These are phyloP conservation scores for Tetragonula carbonaria DNA, from an alignment of 2,888 invertebrate species.

Conservation along the genomic window DNA sequence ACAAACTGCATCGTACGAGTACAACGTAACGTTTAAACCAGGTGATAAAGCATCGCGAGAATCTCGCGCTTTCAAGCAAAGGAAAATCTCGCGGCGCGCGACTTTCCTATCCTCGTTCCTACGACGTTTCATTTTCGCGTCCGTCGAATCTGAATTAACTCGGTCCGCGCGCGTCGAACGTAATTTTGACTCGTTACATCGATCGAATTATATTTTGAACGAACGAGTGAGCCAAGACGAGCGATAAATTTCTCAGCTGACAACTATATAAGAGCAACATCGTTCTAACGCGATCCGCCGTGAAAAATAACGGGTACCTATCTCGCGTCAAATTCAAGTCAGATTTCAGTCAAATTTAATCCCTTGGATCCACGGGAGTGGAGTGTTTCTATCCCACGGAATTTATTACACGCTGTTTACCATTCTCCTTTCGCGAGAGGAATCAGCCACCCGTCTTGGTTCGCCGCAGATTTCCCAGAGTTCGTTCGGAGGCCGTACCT, in stretches of 20 bases:
- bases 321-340: not conserved
- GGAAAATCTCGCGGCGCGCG: slow-evolving; percentile 32
- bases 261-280: not conserved
- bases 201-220: not conserved
- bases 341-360: slow-evolving; percentile 4
- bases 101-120: slow-evolving; percentile 5
- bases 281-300: not conserved
- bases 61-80: slow-evolving; percentile 9
- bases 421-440: slow-evolving; percentile 3
- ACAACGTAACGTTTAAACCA: slow-evolving; percentile 47
- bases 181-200: no score
- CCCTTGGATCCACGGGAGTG: not conserved
- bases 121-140: slow-evolving; percentile 46
- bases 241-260: no score
- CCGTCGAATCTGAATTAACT: not conserved
- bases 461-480: slow-evolving; percentile 25
- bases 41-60: slow-evolving; percentile 44
- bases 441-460: not conserved
- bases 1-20: slow-evolving; percentile 46
- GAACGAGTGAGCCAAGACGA: not conserved
- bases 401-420: slow-evolving; percentile 6
- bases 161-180: no score
- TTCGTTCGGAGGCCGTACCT: slow-evolving; percentile 3
- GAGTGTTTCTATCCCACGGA: not conserved
- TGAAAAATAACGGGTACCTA: not conserved